These are phyloP conservation scores for Achroia grisella DNA, from an alignment of 1,140 invertebrate species.

Conservation along the genomic window DNA sequence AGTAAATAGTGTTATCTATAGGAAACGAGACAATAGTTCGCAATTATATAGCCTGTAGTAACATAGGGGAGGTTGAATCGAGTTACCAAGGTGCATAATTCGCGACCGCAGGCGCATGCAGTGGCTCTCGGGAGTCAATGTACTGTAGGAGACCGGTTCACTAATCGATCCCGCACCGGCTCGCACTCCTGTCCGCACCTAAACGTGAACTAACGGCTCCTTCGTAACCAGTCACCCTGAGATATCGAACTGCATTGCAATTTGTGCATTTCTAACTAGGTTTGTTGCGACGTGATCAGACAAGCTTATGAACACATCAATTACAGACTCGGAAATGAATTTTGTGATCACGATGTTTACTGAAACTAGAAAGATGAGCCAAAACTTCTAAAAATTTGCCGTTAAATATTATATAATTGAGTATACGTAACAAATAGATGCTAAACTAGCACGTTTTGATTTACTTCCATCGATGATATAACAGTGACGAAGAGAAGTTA, in stretches of 20 bases:
- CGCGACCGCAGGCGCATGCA: slow-evolving; percentile 47
- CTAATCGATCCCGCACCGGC: slow-evolving; percentile 62
- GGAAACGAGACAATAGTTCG: too few species aligned
- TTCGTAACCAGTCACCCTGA: slow-evolving; percentile 27
- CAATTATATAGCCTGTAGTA: too few species aligned
- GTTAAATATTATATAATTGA: slow-evolving; percentile 8
- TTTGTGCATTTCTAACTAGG: slow-evolving; percentile 8
- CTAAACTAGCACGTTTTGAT: slow-evolving; percentile 7
- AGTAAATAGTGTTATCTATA: too few species aligned
- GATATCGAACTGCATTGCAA: slow-evolving; percentile 10
- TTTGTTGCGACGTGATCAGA: too few species aligned
- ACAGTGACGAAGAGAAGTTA: slow-evolving; percentile 8
- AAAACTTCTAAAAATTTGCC: not conserved
- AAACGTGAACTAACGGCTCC: slow-evolving; percentile 58
- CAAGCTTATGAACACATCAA: too few species aligned
- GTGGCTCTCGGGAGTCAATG: slow-evolving; percentile 58
- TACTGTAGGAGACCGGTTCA: slow-evolving; percentile 60
- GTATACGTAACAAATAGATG: slow-evolving; percentile 7
- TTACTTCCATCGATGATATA: slow-evolving; percentile 6
- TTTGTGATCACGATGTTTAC: too few species aligned
- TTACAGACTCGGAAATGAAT: too few species aligned
- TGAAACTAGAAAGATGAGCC: too few species aligned
- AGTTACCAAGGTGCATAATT: slow-evolving; percentile 43
- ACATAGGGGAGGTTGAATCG: slow-evolving; percentile 6
- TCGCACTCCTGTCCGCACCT: slow-evolving; percentile 58